Evolutionary conservation across 2,888 invertebrate species (phyloP).

Genomic region (Oligia strigilis): DNA sequence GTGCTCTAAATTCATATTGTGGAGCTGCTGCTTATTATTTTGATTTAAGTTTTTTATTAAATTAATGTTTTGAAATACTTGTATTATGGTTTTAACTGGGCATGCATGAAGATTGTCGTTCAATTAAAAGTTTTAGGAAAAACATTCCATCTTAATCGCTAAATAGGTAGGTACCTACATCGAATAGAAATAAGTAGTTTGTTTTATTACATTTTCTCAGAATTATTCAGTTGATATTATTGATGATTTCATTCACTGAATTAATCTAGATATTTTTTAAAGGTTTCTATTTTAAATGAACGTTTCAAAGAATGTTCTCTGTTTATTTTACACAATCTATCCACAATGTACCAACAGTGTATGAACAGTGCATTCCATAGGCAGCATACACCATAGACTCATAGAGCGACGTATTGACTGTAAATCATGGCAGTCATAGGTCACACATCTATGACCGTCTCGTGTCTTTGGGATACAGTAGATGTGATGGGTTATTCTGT

Average conservation of each 20-base stretch:
- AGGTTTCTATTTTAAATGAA: background rate
- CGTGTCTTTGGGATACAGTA: slow-evolving; percentile 64
- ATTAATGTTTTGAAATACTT: background rate
- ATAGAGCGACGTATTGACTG: slow-evolving; percentile 75
- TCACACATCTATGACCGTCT: slow-evolving; percentile 74
- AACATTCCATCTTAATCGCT: background rate
- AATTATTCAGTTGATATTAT: background rate
- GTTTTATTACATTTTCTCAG: background rate
- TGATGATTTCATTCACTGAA: background rate
- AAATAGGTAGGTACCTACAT: no score
- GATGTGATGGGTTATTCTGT: slow-evolving; percentile 67
- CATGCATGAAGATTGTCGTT: background rate
- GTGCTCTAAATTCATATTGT: slow-evolving; percentile 43
- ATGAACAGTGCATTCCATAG: slow-evolving; percentile 69
- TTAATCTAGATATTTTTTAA: background rate
- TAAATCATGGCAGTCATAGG: slow-evolving; percentile 83
- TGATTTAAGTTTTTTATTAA: slow-evolving; percentile 3
- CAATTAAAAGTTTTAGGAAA: background rate
- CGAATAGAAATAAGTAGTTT: background rate
- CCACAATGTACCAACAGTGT: slow-evolving; percentile 30
- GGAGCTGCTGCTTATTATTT: background rate
- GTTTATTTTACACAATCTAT: slow-evolving; percentile 21
- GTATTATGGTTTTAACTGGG: background rate
- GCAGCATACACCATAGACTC: slow-evolving; percentile 42
- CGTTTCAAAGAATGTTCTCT: background rate